Conservation (phyloP, 2,888 invertebrate species). For the Brachypterus glaber region DNA sequence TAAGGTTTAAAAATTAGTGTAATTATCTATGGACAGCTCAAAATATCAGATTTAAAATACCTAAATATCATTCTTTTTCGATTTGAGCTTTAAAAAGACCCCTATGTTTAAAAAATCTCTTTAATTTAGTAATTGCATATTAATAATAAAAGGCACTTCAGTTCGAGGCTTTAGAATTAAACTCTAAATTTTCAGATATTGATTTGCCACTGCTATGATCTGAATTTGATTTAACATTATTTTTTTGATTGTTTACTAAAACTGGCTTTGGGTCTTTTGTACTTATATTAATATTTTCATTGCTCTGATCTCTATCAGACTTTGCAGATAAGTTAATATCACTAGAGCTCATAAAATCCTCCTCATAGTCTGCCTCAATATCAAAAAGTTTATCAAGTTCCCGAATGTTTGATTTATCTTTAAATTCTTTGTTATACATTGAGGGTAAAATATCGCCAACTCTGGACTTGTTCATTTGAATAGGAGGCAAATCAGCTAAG, state of each 20-base stretch:
- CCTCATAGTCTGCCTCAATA: slow-evolving; percentile 35
- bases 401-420: slow-evolving; percentile 30
- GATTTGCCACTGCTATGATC: neutral
- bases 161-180: neutral
- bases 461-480: slow-evolving; percentile 31
- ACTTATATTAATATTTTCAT: no score
- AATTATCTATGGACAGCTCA: no score
- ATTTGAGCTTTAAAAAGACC: no score
- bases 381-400: slow-evolving; percentile 34
- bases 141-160: slow-evolving; percentile 3
- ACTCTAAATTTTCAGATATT: slow-evolving; percentile 1
- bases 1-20: no score
- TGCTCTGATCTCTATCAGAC: no score
- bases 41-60: no score
- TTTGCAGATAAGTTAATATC: slow-evolving; percentile 14
- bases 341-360: slow-evolving; percentile 34
- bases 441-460: slow-evolving; percentile 35
- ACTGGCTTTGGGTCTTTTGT: no score
- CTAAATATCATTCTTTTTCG: no score
- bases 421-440: slow-evolving; percentile 35
- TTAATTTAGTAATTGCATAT: no score
- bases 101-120: no score
- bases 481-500: slow-evolving; percentile 33
- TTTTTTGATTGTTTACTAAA: neutral
- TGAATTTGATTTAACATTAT: slow-evolving; percentile 1